Evolutionary conservation across 35 echinoderm and acorn worm genomes (phyloP).

Genomic region (Apostichopus californicus): DNA sequence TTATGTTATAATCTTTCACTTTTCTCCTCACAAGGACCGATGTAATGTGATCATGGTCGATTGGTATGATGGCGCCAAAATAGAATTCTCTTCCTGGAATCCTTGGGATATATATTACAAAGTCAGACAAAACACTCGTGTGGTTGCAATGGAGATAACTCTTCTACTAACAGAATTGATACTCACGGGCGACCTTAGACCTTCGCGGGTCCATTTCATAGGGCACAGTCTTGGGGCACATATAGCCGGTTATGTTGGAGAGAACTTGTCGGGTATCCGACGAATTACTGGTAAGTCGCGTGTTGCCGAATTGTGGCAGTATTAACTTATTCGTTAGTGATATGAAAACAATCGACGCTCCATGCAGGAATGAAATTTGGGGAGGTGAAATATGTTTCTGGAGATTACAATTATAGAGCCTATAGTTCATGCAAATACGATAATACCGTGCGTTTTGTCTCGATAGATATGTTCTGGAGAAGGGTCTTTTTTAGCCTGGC

Average conservation of each 20-base stretch:
- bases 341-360: no score
- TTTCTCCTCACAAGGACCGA: not conserved
- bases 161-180: not conserved
- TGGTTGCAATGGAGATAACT: conserved; percentile 6
- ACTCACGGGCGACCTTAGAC: not conserved
- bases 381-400: no score
- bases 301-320: no score
- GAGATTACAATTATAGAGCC: no score
- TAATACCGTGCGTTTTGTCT: no score
- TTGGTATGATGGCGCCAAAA: not conserved
- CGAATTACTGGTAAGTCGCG: conserved; percentile 67
- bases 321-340: no score
- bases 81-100: conserved; percentile 20
- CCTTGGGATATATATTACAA: conserved; percentile 11
- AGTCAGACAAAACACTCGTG: conserved; percentile 23
- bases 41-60: not conserved
- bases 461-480: no score
- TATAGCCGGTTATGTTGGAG: not conserved
- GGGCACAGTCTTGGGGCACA: conserved; percentile 13
- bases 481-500: no score
- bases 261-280: conserved; percentile 53
- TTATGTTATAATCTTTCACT: not conserved
- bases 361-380: no score
- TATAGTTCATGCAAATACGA: no score
- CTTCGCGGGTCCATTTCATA: not conserved